A percentile compares a stretch with the other conserved stretches of the same genome.
Evolutionary conservation across 2,888 invertebrate species (phyloP).

Genomic region (Trachelus stipa): DNA sequence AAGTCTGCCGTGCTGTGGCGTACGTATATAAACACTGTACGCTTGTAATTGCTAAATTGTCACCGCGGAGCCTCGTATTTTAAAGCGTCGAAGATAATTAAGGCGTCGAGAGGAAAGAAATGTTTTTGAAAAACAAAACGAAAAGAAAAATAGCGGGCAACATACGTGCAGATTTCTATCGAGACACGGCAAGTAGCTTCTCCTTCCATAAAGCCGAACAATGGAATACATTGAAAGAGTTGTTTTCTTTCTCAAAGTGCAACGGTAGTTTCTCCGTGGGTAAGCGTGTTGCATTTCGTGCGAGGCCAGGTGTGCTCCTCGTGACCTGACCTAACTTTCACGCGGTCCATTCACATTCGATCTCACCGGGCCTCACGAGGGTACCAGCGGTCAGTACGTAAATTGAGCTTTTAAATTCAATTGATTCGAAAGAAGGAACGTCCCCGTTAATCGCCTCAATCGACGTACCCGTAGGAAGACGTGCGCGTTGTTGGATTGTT

Average conservation of each 20-base stretch:
- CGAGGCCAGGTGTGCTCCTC: background rate
- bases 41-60: background rate
- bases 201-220: background rate
- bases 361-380: background rate
- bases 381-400: background rate
- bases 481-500: background rate
- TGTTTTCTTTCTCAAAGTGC: background rate
- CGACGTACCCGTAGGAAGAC: background rate
- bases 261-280: background rate
- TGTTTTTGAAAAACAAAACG: background rate
- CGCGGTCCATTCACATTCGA: background rate
- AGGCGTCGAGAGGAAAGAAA: background rate
- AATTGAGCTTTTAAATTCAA: constrained; percentile 4
- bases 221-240: background rate
- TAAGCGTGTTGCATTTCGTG: background rate
- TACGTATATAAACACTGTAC: background rate
- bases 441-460: background rate
- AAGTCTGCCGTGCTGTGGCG: background rate
- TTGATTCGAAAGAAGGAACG: background rate
- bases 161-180: background rate
- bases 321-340: background rate
- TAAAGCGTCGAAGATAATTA: background rate
- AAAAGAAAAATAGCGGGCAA: too few species aligned
- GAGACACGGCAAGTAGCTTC: background rate
- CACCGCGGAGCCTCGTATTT: background rate